Evolutionary conservation across 2,888 invertebrate species (phyloP).

Genomic region (Lobophora halterata): DNA sequence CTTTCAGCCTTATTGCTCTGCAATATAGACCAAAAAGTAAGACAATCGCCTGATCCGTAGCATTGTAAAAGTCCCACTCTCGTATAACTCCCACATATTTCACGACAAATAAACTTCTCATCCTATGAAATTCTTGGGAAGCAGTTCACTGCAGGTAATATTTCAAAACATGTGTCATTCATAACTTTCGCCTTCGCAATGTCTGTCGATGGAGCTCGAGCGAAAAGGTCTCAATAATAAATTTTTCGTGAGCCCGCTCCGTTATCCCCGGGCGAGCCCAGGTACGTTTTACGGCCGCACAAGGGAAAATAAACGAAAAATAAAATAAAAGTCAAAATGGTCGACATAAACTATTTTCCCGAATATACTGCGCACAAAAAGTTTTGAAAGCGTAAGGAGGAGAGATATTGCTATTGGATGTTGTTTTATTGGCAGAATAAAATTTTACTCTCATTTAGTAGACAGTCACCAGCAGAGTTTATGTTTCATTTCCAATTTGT

Average conservation of each 20-base stretch:
- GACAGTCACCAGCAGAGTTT: too few relatives aligned
- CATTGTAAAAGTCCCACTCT: constrained; percentile 70
- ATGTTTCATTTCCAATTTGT: too few relatives aligned
- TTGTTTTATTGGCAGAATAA: constrained; percentile 39
- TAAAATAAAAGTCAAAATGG: constrained; percentile 81
- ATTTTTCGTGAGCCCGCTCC: constrained; percentile 77
- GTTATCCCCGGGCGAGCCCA: constrained; percentile 76
- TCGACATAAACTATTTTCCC: constrained; percentile 75
- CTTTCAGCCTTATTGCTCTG: constrained; percentile 66
- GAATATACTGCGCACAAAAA: constrained; percentile 61
- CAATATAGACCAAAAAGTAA: constrained; percentile 61
- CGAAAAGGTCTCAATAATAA: constrained; percentile 80
- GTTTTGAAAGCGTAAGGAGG: constrained; percentile 55
- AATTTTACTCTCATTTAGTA: constrained; percentile 23
- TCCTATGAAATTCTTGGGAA: constrained; percentile 71
- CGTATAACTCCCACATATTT: constrained; percentile 80
- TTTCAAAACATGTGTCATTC: constrained; percentile 82
- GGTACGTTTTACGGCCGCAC: constrained; percentile 79
- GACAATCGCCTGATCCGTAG: constrained; percentile 71
- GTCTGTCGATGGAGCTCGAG: constrained; percentile 78
- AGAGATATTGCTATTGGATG: constrained; percentile 36
- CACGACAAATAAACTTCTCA: constrained; percentile 80
- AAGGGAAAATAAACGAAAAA: constrained; percentile 80
- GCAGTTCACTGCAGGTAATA: constrained; percentile 78
- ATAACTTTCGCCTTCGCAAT: constrained; percentile 80